Conservation (phyloP, 2,888 invertebrate species). For the Ectobius pallidus region DNA sequence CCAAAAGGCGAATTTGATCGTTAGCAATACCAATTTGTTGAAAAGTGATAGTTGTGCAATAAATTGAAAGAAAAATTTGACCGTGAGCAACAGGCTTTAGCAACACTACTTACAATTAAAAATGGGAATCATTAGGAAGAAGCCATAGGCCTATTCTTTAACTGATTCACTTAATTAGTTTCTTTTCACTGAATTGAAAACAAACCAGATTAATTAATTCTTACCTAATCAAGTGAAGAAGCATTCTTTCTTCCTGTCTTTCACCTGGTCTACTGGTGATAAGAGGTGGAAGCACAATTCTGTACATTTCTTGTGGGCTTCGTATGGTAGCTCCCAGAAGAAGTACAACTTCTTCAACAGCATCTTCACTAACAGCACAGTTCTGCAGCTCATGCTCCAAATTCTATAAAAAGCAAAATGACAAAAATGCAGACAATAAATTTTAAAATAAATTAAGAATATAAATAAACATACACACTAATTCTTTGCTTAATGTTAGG, state of each 20-base stretch:
- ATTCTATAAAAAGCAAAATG: background rate
- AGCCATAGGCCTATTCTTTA: no score
- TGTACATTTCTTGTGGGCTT: slow-evolving; percentile 12
- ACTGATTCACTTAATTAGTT: no score
- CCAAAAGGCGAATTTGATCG: no score
- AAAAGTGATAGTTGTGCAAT: no score
- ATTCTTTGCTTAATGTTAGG: no score
- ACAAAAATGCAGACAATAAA: background rate
- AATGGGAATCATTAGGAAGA: no score
- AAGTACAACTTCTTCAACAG: background rate
- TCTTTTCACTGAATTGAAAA: background rate
- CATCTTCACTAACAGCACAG: background rate
- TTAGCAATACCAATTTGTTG: no score
- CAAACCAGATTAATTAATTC: background rate
- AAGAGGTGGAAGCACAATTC: background rate
- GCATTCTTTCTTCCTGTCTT: background rate
- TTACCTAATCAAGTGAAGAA: background rate
- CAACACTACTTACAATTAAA: no score
- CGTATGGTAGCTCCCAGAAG: slow-evolving; percentile 5
- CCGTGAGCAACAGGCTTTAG: no score
- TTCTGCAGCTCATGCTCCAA: background rate
- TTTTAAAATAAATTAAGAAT: no score
- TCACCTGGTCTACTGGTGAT: background rate
- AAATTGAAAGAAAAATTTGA: no score
- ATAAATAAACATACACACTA: no score